A percentile compares a stretch with the other conserved stretches of the same genome.
phyloP scores from a whole-genome alignment of 2,797 vertebrate species.

The Eidolon dupreanum region DNA sequence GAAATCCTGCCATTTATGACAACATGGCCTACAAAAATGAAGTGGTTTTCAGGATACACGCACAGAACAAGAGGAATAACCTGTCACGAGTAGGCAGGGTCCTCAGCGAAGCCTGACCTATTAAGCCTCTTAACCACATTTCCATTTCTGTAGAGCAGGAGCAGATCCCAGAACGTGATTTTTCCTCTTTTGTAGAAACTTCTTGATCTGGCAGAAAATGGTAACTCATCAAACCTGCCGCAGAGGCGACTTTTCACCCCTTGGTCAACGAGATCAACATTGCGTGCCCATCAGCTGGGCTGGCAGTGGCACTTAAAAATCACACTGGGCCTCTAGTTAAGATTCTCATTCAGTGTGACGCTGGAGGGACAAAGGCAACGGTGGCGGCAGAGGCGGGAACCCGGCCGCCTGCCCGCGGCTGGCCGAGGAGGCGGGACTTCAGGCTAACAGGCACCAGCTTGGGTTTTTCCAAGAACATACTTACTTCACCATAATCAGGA shows the following conservation, averaged over 20 bases:
- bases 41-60: slow-evolving; percentile 18
- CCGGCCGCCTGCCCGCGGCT: background rate
- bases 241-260: slow-evolving; percentile 68
- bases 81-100: background rate
- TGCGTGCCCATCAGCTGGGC: slow-evolving; percentile 39
- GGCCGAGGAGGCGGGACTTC: background rate
- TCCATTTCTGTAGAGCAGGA: slow-evolving; percentile 63
- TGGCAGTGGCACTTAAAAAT: slow-evolving; percentile 45
- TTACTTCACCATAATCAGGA: background rate
- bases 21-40: background rate
- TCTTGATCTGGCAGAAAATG: slow-evolving; percentile 70
- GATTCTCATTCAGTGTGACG: slow-evolving; percentile 59
- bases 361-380: slow-evolving; percentile 24
- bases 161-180: slow-evolving; percentile 66
- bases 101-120: background rate
- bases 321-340: background rate
- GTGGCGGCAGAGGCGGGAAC: background rate
- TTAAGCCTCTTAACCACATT: slow-evolving; percentile 58
- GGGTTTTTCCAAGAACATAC: background rate
- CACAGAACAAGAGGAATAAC: background rate
- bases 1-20: background rate
- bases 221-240: slow-evolving; percentile 43
- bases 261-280: slow-evolving; percentile 40
- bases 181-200: slow-evolving; percentile 70
- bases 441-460: background rate